A percentile compares a stretch with the other conserved stretches of the same genome.
Conservation (phyloP, 2,113 vertebrate genomes). For the Microcebus lehilahytsara region DNA sequence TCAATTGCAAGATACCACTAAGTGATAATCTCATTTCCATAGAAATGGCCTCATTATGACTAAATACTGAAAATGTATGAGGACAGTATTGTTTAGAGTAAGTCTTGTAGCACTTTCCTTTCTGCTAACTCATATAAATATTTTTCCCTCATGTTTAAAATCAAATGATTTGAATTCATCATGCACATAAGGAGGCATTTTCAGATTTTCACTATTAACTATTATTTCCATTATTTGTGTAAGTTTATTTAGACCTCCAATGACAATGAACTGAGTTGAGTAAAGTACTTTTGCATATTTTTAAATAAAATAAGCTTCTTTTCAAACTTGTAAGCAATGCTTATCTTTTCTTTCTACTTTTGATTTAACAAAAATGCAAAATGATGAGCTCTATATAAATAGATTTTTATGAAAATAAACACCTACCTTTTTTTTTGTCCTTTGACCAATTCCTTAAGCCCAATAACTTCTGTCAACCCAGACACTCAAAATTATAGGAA, state of each 20-base stretch:
- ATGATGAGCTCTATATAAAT: background rate
- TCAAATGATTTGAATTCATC: conserved; percentile 63
- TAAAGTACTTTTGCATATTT: background rate
- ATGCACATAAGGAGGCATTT: background rate
- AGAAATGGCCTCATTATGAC: conserved; percentile 65
- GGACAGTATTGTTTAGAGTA: conserved; percentile 39
- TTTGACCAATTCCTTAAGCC: background rate
- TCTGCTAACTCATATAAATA: conserved; percentile 50
- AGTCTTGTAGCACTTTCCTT: conserved; percentile 25
- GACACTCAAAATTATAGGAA: background rate
- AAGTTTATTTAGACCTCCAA: background rate
- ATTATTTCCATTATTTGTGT: conserved; percentile 17
- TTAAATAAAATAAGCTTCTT: background rate
- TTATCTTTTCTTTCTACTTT: background rate
- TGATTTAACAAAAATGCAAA: background rate
- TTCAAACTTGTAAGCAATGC: background rate
- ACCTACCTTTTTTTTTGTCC: background rate
- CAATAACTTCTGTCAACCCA: background rate
- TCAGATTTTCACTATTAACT: conserved; percentile 37
- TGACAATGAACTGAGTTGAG: background rate
- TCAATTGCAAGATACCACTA: conserved; percentile 30
- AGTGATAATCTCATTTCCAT: conserved; percentile 63
- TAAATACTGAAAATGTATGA: conserved; percentile 65
- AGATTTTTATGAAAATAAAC: background rate
- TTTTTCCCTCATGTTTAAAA: conserved; percentile 60